Evolutionary conservation across 64 coral and sea anemone genomes (phyloP), one percentile per base, ranked within the genome.

Genomic region (Acropora tenuis): DNA sequence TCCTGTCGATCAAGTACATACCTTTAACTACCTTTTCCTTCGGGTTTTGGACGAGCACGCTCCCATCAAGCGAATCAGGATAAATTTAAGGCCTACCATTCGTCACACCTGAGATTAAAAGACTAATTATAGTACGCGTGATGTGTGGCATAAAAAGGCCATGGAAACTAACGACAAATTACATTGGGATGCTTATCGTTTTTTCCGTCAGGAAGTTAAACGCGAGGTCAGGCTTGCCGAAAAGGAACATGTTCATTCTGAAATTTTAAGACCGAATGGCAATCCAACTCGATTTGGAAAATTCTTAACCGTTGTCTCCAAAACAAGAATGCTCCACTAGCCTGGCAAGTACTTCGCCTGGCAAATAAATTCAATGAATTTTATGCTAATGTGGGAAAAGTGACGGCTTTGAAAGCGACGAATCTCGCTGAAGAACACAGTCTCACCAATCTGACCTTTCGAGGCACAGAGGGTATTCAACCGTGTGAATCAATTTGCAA

Each of bases 131-230:
- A n/a, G 88, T 12, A 83, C 82, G 48, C 60, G 80, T 41, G 78
- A 92, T 30, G 8, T 40, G 20, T 92, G 76, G 77, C 87, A 96
- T 41, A 96, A 86, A 90, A 82, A 20, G 4, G 50, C 90, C 47
- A 4, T 75, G 48, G 88, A 80, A 43, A 61, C 90, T 76, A 43
- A 1, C 55, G 94, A 87, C 50, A 89, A 75, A 77, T 75, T 86
- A 55, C n/a, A n/a, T n/a, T n/a, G n/a, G n/a, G 80, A 94, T 75
- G 60, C 78, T 11, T 94, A 85, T 73, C 87, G 79, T 40, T 94
- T 88, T 19, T 94, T 80, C 52, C 50, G 80, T 15, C 86, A 94
- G 30, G 87, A 94, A 84, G 93, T 94, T 42, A 94, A 90, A 73
- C 86, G 93, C 17, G 66, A 89, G 72, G 55, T 94, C 68, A 17